Conservation (phyloP, 2,797 vertebrate species). For the Xenopus petersii region DNA sequence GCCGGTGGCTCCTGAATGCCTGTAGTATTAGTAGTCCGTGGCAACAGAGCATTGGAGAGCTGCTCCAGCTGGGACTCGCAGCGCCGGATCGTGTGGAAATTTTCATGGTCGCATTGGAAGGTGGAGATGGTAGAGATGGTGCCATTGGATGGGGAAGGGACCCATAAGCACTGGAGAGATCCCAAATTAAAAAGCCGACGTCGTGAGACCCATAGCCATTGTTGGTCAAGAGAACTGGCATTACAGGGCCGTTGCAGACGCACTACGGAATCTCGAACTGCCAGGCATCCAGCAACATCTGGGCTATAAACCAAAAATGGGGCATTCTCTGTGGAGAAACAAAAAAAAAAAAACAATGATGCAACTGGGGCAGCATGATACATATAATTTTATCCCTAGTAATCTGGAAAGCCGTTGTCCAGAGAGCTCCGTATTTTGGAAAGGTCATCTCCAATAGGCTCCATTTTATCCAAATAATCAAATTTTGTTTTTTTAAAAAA, state of each 20-base stretch:
- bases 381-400: too few relatives aligned
- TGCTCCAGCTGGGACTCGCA: slow-evolving; percentile 82
- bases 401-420: too few relatives aligned
- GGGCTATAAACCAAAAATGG: slow-evolving; percentile 85
- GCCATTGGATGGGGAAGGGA: slow-evolving; percentile 70
- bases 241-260: slow-evolving; percentile 73
- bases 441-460: too few relatives aligned
- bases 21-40: slow-evolving; percentile 53
- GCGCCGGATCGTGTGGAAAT: slow-evolving; percentile 80
- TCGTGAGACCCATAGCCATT: slow-evolving; percentile 94
- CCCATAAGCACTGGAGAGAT: slow-evolving; percentile 80
- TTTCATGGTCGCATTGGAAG: slow-evolving; percentile 85
- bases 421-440: too few relatives aligned
- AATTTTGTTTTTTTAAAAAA: too few relatives aligned
- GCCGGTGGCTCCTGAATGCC: slow-evolving; percentile 31
- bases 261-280: slow-evolving; percentile 75
- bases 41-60: slow-evolving; percentile 71
- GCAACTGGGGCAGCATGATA: too few relatives aligned
- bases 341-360: neutral
- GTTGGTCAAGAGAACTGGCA: slow-evolving; percentile 67
- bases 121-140: slow-evolving; percentile 68
- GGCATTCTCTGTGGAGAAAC: slow-evolving; percentile 70
- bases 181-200: slow-evolving; percentile 92
- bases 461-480: too few relatives aligned
- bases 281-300: slow-evolving; percentile 77